A percentile compares a stretch with the other conserved stretches of the same genome.
phyloP scores from a whole-genome alignment of 1,140 invertebrate species.

The Drosophila rhopaloa region DNA sequence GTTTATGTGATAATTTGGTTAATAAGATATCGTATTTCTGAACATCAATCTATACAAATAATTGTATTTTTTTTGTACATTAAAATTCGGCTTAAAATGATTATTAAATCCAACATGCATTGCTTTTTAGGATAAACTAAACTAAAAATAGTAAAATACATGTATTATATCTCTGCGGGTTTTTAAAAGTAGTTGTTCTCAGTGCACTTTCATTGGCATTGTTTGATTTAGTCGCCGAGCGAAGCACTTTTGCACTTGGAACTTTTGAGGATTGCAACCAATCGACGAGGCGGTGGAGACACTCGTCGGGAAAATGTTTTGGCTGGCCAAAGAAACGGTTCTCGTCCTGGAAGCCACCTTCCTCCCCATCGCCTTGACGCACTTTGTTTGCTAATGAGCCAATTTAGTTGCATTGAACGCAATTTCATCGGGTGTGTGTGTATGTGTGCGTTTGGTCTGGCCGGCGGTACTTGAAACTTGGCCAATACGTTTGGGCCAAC shows the following conservation, averaged over 20 bases:
- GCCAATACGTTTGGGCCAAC: conserved; percentile 40
- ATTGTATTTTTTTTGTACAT: neutral
- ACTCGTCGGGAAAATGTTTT: conserved; percentile 27
- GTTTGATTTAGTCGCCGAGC: conserved; percentile 52
- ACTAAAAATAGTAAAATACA: too few relatives aligned
- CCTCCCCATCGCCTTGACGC: conserved; percentile 6
- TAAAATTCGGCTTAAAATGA: too few relatives aligned
- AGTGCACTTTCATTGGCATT: conserved; percentile 29
- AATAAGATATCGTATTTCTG: too few relatives aligned
- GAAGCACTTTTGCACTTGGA: conserved; percentile 36
- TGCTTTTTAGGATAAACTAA: too few relatives aligned
- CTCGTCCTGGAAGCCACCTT: conserved; percentile 3
- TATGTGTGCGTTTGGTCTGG: conserved; percentile 41
- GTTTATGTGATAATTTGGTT: too few relatives aligned
- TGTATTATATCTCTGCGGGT: neutral
- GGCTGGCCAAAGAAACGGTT: conserved; percentile 35
- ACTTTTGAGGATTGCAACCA: conserved; percentile 43
- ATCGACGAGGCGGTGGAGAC: conserved; percentile 13
- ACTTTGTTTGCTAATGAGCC: conserved; percentile 77
- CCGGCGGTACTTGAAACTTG: conserved; percentile 55
- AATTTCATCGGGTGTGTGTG: conserved; percentile 48
- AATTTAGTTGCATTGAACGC: conserved; percentile 78
- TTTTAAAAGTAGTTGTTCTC: neutral
- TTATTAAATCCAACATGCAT: too few relatives aligned
- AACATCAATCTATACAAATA: too few relatives aligned